phyloP scores from a whole-genome alignment of 2,888 invertebrate genomes.

The Rhamphomyia laevipes region DNA sequence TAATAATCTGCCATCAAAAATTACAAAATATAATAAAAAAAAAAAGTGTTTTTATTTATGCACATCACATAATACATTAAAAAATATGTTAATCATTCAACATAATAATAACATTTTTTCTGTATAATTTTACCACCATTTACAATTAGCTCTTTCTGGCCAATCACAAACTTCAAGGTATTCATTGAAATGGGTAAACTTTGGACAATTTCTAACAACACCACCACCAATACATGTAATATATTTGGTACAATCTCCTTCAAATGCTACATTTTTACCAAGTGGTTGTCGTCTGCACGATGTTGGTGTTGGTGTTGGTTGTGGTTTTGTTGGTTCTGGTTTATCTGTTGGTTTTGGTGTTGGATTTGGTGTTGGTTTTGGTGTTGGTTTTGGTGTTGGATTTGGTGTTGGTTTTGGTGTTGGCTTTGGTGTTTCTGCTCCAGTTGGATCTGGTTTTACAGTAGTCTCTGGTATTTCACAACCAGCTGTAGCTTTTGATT shows the following conservation, averaged over 20 bases:
- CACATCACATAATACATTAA: too few relatives aligned
- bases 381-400: not conserved
- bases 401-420: not conserved
- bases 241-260: not conserved
- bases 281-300: not conserved
- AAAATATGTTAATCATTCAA: too few relatives aligned
- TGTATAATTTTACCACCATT: not conserved
- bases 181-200: not conserved
- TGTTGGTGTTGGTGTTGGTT: not conserved
- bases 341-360: not conserved
- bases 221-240: not conserved
- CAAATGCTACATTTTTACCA: not conserved
- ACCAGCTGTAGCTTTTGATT: not conserved
- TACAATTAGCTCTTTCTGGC: not conserved
- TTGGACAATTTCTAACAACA: not conserved
- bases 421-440: not conserved
- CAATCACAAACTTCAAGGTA: constrained; percentile 1
- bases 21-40: too few relatives aligned
- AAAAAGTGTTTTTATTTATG: too few relatives aligned
- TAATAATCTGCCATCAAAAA: too few relatives aligned
- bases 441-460: not conserved
- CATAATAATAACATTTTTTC: too few relatives aligned
- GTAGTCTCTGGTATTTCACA: not conserved
- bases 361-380: not conserved
- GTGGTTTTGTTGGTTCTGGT: not conserved